Conservation (phyloP, 2,888 invertebrate genomes). For the Agriopis leucophaearia region DNA sequence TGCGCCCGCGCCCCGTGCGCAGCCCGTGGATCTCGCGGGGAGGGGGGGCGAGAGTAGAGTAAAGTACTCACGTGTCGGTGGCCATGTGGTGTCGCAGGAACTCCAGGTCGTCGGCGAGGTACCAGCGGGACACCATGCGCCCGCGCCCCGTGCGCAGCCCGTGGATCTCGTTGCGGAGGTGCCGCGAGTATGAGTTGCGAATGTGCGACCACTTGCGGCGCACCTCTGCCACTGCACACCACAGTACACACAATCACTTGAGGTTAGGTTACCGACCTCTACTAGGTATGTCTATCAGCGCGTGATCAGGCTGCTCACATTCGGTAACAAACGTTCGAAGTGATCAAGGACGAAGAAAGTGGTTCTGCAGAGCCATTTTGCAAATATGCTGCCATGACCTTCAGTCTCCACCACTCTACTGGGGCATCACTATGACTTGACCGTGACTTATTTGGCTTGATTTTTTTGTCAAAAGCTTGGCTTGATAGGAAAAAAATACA, state of each 20-base stretch:
- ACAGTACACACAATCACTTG: not conserved
- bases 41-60: conserved; percentile 71
- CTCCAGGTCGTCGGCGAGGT: conserved; percentile 80
- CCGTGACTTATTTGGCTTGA: too few species aligned
- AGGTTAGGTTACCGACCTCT: too few species aligned
- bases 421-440: too few species aligned
- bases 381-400: too few species aligned
- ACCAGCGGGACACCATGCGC: conserved; percentile 77
- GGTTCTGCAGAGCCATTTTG: too few species aligned
- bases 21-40: conserved; percentile 81
- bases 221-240: conserved; percentile 77
- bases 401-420: too few species aligned
- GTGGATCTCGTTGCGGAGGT: conserved; percentile 80
- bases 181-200: conserved; percentile 82
- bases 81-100: conserved; percentile 82
- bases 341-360: too few species aligned
- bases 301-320: too few species aligned
- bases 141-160: conserved; percentile 80
- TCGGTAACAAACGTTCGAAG: too few species aligned
- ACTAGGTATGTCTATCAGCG: too few species aligned
- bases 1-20: conserved; percentile 63
- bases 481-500: too few species aligned
- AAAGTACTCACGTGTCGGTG: conserved; percentile 72
- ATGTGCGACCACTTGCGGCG: conserved; percentile 82
- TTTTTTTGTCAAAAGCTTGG: too few species aligned